Evolutionary conservation across 2,797 vertebrate genomes (phyloP), one percentile per base, ranked within the genome.

Genomic region (Tapera naevia): DNA sequence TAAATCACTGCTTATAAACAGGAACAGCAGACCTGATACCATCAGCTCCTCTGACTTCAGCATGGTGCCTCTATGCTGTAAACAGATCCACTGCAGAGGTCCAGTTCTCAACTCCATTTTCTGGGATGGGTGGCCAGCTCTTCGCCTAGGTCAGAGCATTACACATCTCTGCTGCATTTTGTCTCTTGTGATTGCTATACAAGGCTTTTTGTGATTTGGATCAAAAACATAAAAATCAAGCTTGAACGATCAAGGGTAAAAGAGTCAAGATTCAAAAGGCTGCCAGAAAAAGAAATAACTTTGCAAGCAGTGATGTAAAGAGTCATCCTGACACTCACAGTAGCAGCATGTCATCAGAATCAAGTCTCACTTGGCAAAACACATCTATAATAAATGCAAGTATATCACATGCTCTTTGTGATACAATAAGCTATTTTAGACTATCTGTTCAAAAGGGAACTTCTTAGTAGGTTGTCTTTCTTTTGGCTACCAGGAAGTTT

Each of bases 311-410:
- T 2, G 5, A 78, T 61, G 46, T 53, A 56, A 92, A 93, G 66
- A 70, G 21, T 27, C 85, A 41, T 48, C 37, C 83, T 89, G 57
- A 95, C 65, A 87, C 22, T 57, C n/a, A 35, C 12, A 86, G 60
- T 58, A 91, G 45, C 19, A 93, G 62, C 37, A 74, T 11, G 25
- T 50, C 60, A 86, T 37, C 74, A 95, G 73, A 96, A 85, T 48
- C 33, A 72, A 92, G 74, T 72, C 69, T 78, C 73, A 64, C 56
- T 82, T 76, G 76, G 54, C 88, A 87, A 80, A 84, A 85, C 91
- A 76, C 53, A 56, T 72, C 64, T 64, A 51, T 89, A 93, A 95
- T 64, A 39, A 91, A 94, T 74, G 21, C 60, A 93, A 88, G 66
- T 72, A 13, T 66, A 82, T 53, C 65, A 87, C 45, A 65, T 5